Percentiles rank a stretch among this genome's conserved stretches.
Conservation (phyloP, 2,797 vertebrate species). For the Microctenopoma stevenorrisi region DNA sequence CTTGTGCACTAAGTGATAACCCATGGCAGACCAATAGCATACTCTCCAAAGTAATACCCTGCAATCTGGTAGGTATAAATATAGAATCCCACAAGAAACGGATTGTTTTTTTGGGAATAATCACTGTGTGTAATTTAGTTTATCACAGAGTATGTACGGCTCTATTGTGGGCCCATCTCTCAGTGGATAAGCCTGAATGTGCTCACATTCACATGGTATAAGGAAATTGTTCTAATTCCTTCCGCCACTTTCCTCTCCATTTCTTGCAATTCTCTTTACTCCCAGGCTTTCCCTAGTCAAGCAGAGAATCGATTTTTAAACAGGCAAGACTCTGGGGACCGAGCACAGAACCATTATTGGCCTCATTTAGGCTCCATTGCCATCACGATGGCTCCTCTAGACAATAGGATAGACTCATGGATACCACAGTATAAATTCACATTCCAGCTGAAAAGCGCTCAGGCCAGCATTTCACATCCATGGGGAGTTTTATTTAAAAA, state of each 20-base stretch:
- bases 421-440: constrained; percentile 71
- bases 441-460: constrained; percentile 70
- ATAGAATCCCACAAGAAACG: not conserved
- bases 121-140: not conserved
- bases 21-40: not conserved
- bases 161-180: not conserved
- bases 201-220: not conserved
- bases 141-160: not conserved
- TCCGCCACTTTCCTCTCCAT: constrained; percentile 50
- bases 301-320: constrained; percentile 83
- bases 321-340: constrained; percentile 74
- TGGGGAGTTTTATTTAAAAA: constrained; percentile 58
- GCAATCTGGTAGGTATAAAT: not conserved
- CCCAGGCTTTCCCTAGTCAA: constrained; percentile 76
- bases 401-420: constrained; percentile 75
- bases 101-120: constrained; percentile 2
- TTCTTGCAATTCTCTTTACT: constrained; percentile 63
- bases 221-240: not conserved
- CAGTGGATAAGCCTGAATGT: not conserved
- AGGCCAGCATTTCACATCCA: constrained; percentile 70
- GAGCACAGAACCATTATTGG: constrained; percentile 77
- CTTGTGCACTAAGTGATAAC: not conserved
- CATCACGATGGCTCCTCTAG: constrained; percentile 70
- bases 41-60: not conserved
- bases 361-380: constrained; percentile 80